Evolutionary conservation across 2,888 invertebrate species (phyloP).

Genomic region (Andricus quercusramuli): DNA sequence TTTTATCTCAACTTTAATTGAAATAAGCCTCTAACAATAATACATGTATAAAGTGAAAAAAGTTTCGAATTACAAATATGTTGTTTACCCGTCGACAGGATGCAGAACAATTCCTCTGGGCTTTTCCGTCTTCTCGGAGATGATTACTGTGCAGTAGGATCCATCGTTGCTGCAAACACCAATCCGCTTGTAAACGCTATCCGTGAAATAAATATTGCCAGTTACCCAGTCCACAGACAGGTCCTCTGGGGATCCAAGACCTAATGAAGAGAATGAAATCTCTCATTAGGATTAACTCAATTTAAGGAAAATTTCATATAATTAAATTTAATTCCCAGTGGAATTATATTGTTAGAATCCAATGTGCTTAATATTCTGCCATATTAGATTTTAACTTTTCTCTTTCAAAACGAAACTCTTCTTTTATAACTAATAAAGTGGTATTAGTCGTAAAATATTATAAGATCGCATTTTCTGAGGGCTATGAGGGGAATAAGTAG

Average conservation of each 20-base stretch:
- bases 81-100: slow-evolving; percentile 83
- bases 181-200: slow-evolving; percentile 85
- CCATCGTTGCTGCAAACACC: slow-evolving; percentile 88
- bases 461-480: background rate
- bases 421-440: slow-evolving; percentile 33
- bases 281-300: background rate
- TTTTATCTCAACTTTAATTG: too few species aligned
- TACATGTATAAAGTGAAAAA: too few species aligned
- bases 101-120: slow-evolving; percentile 86
- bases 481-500: background rate
- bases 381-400: too few species aligned
- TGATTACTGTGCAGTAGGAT: slow-evolving; percentile 83
- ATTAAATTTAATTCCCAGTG: too few species aligned
- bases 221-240: slow-evolving; percentile 89
- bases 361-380: too few species aligned
- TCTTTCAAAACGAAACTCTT: too few species aligned
- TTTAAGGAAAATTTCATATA: too few species aligned
- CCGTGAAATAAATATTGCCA: slow-evolving; percentile 90
- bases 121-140: slow-evolving; percentile 82
- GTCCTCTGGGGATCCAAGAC: slow-evolving; percentile 87
- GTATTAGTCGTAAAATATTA: background rate
- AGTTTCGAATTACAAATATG: background rate
- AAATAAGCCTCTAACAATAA: too few species aligned
- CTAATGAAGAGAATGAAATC: slow-evolving; percentile 73
- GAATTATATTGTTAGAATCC: too few species aligned